Percentiles rank a stretch among this genome's conserved stretches.
These are phyloP conservation scores for Phenganax subtilis DNA, from an alignment of 92 coral and sea anemone species.

Conservation along the genomic window DNA sequence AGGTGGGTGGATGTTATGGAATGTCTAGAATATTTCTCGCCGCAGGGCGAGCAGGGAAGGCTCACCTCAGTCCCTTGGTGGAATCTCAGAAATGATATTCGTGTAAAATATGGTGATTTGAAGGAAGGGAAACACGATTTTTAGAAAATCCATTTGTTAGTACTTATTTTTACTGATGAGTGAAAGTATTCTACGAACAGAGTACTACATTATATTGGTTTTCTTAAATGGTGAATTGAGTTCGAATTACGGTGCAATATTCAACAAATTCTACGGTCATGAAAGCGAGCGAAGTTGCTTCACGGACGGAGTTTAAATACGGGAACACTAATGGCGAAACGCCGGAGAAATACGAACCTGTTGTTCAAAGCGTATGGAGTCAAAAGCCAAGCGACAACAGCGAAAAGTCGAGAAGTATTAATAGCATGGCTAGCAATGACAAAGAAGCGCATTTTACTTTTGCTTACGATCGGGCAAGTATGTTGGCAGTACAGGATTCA, in stretches of 20 bases:
- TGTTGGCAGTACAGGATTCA: slow-evolving; percentile 4
- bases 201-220: background rate
- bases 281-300: slow-evolving; percentile 26
- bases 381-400: slow-evolving; percentile 20
- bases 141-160: slow-evolving; percentile 22
- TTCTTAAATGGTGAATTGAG: background rate
- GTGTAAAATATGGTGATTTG: slow-evolving; percentile 13
- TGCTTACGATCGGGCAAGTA: slow-evolving; percentile 23
- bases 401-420: background rate
- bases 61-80: slow-evolving; percentile 3
- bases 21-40: no score
- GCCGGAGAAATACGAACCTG: slow-evolving; percentile 24
- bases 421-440: background rate
- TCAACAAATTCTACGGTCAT: slow-evolving; percentile 6
- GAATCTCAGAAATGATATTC: slow-evolving; percentile 1
- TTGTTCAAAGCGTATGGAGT: slow-evolving; percentile 35
- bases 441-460: slow-evolving; percentile 19
- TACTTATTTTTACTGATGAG: slow-evolving; percentile 28
- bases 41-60: slow-evolving; percentile 4
- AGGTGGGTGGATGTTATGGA: no score
- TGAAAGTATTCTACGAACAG: slow-evolving; percentile 13
- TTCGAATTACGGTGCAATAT: background rate
- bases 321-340: slow-evolving; percentile 17
- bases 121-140: background rate
- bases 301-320: slow-evolving; percentile 32